phyloP scores from a whole-genome alignment of 2,797 vertebrate species.

The Sebastes melanostomus region DNA sequence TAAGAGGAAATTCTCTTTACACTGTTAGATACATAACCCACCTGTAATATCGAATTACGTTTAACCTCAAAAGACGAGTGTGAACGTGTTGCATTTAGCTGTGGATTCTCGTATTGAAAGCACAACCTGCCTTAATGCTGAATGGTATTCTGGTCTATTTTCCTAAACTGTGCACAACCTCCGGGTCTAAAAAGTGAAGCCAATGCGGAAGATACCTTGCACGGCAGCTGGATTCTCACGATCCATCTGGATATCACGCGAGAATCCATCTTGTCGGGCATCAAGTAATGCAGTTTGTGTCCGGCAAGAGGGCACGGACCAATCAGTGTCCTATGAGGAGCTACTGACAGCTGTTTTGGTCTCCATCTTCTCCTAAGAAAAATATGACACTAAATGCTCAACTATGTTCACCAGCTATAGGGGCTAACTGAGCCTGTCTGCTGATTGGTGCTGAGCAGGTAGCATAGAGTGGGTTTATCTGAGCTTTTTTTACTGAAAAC shows the following conservation, averaged over 20 bases:
- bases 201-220: neutral
- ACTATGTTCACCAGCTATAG: neutral
- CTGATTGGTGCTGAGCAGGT: neutral
- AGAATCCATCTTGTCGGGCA: too few relatives aligned
- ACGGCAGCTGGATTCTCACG: too few relatives aligned
- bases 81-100: neutral
- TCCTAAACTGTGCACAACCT: neutral
- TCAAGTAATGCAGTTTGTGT: too few relatives aligned
- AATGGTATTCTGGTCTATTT: neutral
- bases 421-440: neutral
- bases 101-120: neutral
- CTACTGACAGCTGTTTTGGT: neutral
- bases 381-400: neutral
- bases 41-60: neutral
- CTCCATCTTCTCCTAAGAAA: neutral
- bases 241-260: too few relatives aligned
- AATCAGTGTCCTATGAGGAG: neutral
- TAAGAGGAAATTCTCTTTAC: neutral
- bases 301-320: too few relatives aligned
- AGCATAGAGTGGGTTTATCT: too few relatives aligned
- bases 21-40: neutral
- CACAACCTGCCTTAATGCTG: neutral
- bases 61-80: neutral
- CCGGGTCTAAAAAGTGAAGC: neutral
- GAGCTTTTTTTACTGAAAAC: too few relatives aligned